Conservation (phyloP, 2,888 invertebrate species). For the Epiperipatus broadwayi region DNA sequence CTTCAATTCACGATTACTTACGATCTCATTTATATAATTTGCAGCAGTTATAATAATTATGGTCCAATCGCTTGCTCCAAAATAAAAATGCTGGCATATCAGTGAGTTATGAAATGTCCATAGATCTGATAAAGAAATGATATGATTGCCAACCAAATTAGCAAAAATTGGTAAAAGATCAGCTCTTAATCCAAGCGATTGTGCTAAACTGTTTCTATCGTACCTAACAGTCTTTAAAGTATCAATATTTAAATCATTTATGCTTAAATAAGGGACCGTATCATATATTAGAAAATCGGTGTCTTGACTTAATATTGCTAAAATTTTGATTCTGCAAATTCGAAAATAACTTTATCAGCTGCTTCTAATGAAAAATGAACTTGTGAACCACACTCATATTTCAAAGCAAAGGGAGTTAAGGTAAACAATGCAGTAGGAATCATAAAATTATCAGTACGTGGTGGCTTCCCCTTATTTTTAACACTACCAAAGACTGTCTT, state of each 20-base stretch:
- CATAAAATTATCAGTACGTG: conserved; percentile 19
- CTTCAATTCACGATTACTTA: too few species aligned
- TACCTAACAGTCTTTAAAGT: conserved; percentile 22
- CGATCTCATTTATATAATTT: too few species aligned
- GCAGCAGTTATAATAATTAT: too few species aligned
- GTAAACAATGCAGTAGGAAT: conserved; percentile 21
- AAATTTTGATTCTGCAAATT: conserved; percentile 22
- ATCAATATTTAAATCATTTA: conserved; percentile 21
- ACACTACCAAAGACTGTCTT: conserved; percentile 18
- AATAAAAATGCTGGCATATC: too few species aligned
- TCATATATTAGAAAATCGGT: conserved; percentile 24
- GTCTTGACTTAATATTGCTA: conserved; percentile 25
- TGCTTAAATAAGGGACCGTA: conserved; percentile 22
- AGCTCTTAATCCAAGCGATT: conserved; percentile 18
- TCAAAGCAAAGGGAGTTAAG: conserved; percentile 20
- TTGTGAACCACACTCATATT: conserved; percentile 20
- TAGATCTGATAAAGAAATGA: conserved; percentile 12
- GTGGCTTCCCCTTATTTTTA: conserved; percentile 15
- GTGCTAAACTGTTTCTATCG: conserved; percentile 20
- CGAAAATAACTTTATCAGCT: conserved; percentile 24
- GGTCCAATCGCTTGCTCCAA: too few species aligned
- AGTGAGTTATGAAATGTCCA: conserved; percentile 14
- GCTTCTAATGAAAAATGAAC: conserved; percentile 22
- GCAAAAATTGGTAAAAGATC: conserved; percentile 23
- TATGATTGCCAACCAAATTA: conserved; percentile 22